A percentile compares a stretch with the other conserved stretches of the same genome.
phyloP scores from a whole-genome alignment of 2,888 invertebrate genomes.

The Thumatha senex region DNA sequence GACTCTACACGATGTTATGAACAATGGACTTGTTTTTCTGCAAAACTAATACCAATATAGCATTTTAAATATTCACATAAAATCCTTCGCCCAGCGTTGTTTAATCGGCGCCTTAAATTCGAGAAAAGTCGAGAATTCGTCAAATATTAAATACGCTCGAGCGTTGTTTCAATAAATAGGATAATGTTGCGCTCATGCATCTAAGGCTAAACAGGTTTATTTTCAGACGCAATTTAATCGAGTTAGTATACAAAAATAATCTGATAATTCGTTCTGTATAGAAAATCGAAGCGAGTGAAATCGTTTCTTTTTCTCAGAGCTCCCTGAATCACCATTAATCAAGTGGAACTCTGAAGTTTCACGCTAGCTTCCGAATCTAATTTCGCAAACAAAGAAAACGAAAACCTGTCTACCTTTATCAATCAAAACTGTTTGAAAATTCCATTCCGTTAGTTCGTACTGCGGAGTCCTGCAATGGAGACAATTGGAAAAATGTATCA shows the following conservation, averaged over 20 bases:
- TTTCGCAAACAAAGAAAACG: conserved; percentile 81
- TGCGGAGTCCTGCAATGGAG: conserved; percentile 66
- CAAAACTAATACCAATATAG: conserved; percentile 77
- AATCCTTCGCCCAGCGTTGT: conserved; percentile 77
- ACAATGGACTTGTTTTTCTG: conserved; percentile 61
- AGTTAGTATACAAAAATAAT: conserved; percentile 39
- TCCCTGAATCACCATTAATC: conserved; percentile 76
- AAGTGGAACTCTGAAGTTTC: conserved; percentile 75
- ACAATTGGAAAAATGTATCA: conserved; percentile 82
- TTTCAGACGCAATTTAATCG: conserved; percentile 49
- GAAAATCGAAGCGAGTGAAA: conserved; percentile 62
- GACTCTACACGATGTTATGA: conserved; percentile 51
- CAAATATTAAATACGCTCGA: conserved; percentile 75
- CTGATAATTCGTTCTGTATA: conserved; percentile 54
- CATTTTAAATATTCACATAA: conserved; percentile 81
- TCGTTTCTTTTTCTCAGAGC: conserved; percentile 62
- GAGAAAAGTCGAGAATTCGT: conserved; percentile 81
- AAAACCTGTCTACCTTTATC: conserved; percentile 82
- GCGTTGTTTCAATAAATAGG: conserved; percentile 78
- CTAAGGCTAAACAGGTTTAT: conserved; percentile 67
- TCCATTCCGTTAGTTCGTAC: conserved; percentile 78
- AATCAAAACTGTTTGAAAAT: conserved; percentile 82
- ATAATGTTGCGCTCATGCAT: conserved; percentile 74
- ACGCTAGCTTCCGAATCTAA: conserved; percentile 77
- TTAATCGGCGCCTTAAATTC: conserved; percentile 81